Evolutionary conservation across 2,113 vertebrate species (phyloP), one percentile per base, ranked within the genome.

Genomic region (Perca flavescens): DNA sequence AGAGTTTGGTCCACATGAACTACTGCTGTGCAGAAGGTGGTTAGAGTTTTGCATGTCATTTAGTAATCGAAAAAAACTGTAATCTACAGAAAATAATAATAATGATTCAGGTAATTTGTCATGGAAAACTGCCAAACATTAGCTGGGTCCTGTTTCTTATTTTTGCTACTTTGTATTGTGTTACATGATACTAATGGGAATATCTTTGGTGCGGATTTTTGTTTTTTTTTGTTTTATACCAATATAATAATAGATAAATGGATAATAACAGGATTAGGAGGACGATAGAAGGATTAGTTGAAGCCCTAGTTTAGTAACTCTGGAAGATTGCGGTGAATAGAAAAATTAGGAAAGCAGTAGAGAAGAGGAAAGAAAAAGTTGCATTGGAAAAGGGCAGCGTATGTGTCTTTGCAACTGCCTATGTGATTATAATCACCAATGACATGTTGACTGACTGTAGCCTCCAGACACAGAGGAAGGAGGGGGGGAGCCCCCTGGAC

Each of bases 401-500:
- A 8, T 57, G 67, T 28, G 50, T 68, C 34, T 76, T n/a, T 63
- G 28, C 73, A 57, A 34, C 46, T 67, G 3, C 13, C 56, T 50
- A 57, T 72, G 40, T 86, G 88, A 90, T 31, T 47, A 57, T 89
- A 73, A 91, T 88, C 65, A 77, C 57, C 69, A 61, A 13, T 84
- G 91, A 92, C 90, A 90, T 58, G 75, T 82, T 88, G 92, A 86
- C 85, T 88, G 88, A 89, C 61, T 82, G 46, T 28, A 53, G 73
- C 86, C 85, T 87, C 52, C 69, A 89, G 86, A 77, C 78, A 82
- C 50, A 40, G 16, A 61, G n/a, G 76, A 50, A 11, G 52, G 71
- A 28, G 47, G 63, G 65, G 62, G 67, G 49, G 70, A 36, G 46
- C 16, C 69, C 65, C 53, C 64, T 47, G 82, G 84, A 92, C 90